These are phyloP conservation scores for Neodiprion virginianus DNA, from an alignment of 1,140 invertebrate species.

Conservation along the genomic window DNA sequence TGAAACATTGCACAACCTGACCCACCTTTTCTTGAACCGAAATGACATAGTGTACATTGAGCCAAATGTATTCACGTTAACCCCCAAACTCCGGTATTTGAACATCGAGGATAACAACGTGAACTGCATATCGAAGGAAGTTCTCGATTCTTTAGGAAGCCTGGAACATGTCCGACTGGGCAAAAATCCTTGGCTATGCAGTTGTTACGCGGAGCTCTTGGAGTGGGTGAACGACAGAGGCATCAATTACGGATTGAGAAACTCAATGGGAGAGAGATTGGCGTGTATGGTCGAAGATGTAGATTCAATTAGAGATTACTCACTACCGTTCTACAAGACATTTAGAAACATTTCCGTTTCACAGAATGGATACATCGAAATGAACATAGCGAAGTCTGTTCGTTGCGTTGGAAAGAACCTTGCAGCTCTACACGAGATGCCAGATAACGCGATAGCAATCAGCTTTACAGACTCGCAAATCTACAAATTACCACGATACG, in stretches of 20 bases:
- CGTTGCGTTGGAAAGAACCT: not conserved
- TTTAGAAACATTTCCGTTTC: not conserved
- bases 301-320: not conserved
- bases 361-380: not conserved
- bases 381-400: not conserved
- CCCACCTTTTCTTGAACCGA: conserved; percentile 34
- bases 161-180: conserved; percentile 38
- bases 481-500: conserved; percentile 30
- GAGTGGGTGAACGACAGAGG: conserved; percentile 22
- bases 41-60: conserved; percentile 40
- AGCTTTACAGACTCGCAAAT: conserved; percentile 29
- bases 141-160: conserved; percentile 25
- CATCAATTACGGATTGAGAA: not conserved
- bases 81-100: conserved; percentile 35
- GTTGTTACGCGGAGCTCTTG: conserved; percentile 28
- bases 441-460: conserved; percentile 44
- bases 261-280: not conserved
- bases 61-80: conserved; percentile 35
- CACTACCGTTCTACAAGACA: not conserved
- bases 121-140: conserved; percentile 41
- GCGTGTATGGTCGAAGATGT: not conserved
- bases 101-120: conserved; percentile 45
- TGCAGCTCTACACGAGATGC: conserved; percentile 28
- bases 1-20: conserved; percentile 33
- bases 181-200: conserved; percentile 46